phyloP scores from a whole-genome alignment of 2,797 vertebrate genomes.

The Myotis pilosus region DNA sequence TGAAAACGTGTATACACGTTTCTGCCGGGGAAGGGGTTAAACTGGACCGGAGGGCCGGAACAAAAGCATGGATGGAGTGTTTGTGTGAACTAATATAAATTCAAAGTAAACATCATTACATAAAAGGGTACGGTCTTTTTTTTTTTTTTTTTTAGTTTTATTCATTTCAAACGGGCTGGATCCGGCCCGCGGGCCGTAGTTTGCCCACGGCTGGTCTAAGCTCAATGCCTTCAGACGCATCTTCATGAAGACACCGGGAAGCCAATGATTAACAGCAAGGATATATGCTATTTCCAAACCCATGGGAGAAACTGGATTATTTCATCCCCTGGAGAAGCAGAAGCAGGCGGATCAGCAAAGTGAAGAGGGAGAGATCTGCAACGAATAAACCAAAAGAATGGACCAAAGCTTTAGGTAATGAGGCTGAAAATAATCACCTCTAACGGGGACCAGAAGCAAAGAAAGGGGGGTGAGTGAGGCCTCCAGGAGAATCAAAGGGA shows the following conservation, averaged over 20 bases:
- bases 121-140: too few species aligned
- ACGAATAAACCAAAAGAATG: not conserved
- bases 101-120: too few species aligned
- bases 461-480: not conserved
- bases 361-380: not conserved
- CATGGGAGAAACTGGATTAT: not conserved
- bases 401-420: not conserved
- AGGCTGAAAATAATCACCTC: slow-evolving; percentile 38
- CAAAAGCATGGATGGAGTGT: too few species aligned
- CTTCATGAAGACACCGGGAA: not conserved
- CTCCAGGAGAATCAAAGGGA: slow-evolving; percentile 41
- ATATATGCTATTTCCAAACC: not conserved
- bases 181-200: too few species aligned
- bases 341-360: not conserved
- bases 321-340: not conserved
- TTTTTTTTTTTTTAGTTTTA: too few species aligned
- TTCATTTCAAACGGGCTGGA: too few species aligned
- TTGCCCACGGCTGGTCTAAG: not conserved
- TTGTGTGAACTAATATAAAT: too few species aligned
- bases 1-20: too few species aligned
- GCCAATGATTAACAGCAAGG: not conserved
- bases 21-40: too few species aligned
- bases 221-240: not conserved
- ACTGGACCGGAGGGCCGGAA: too few species aligned
- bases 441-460: slow-evolving; percentile 27